phyloP scores from a whole-genome alignment of 2,113 vertebrate species.

The Tiliqua scincoides region DNA sequence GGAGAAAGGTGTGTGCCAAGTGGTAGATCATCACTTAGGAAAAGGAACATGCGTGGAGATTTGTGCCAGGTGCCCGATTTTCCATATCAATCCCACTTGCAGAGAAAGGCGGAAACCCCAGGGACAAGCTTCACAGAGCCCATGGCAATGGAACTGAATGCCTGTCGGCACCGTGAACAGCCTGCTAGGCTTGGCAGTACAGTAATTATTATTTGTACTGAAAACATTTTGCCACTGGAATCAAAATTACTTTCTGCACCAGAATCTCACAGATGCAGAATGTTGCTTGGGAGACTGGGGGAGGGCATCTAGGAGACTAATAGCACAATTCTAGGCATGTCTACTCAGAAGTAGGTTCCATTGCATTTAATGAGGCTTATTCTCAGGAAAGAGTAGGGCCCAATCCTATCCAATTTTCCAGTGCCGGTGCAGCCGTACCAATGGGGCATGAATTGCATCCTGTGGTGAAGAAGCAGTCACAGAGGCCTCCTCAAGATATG shows the following conservation, averaged over 20 bases:
- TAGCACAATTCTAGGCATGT: too few species aligned
- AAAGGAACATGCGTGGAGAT: neutral
- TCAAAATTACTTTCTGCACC: neutral
- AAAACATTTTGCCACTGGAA: constrained; percentile 17
- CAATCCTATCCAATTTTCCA: too few species aligned
- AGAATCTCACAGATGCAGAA: neutral
- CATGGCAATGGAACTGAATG: neutral
- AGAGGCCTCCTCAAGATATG: too few species aligned
- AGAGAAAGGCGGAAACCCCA: neutral
- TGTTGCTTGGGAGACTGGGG: neutral
- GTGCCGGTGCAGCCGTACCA: too few species aligned
- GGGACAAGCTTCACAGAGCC: neutral
- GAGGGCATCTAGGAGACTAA: too few species aligned
- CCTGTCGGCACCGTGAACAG: neutral
- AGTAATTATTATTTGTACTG: constrained; percentile 8
- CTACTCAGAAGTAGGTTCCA: too few species aligned
- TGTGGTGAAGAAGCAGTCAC: too few species aligned
- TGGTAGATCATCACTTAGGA: neutral
- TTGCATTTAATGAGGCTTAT: too few species aligned
- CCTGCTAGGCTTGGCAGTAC: neutral
- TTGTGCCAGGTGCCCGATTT: neutral
- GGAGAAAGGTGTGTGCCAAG: neutral
- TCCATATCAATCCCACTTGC: neutral
- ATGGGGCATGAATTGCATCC: too few species aligned
- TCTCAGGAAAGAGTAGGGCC: too few species aligned